A percentile compares a stretch with the other conserved stretches of the same genome.
These are phyloP conservation scores for Strigamia maritima DNA, from an alignment of 2,888 invertebrate genomes.

Conservation along the genomic window DNA sequence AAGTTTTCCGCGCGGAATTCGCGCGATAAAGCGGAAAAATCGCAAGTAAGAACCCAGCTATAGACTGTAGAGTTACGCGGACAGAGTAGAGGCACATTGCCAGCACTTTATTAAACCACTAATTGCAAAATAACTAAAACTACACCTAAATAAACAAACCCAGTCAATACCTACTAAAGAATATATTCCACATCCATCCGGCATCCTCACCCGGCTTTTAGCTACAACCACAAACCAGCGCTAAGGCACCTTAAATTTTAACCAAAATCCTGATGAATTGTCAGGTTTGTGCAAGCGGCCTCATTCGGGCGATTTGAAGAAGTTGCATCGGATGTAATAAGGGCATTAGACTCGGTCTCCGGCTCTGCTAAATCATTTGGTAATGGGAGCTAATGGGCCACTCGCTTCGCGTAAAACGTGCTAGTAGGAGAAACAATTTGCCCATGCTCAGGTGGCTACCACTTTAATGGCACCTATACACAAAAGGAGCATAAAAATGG, in stretches of 20 bases:
- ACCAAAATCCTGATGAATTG: background rate
- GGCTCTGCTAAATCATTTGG: constrained; percentile 12
- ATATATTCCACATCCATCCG: no score
- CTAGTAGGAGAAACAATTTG: constrained; percentile 6
- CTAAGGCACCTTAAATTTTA: background rate
- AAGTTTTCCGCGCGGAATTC: no score
- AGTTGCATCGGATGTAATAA: constrained; percentile 23
- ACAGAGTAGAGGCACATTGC: no score
- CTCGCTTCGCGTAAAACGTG: constrained; percentile 23
- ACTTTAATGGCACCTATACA: constrained; percentile 23
- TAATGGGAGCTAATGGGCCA: constrained; percentile 23
- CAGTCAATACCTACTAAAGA: no score
- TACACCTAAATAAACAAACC: no score
- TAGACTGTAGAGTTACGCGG: no score
- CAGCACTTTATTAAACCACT: no score
- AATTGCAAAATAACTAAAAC: no score
- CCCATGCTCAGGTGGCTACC: constrained; percentile 23
- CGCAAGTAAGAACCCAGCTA: no score
- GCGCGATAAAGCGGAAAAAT: no score
- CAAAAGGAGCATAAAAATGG: constrained; percentile 20
- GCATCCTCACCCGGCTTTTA: no score
- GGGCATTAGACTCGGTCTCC: constrained; percentile 20
- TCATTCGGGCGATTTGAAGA: constrained; percentile 3
- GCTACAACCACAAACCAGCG: background rate
- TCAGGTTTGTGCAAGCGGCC: background rate